Evolutionary conservation across 92 coral and sea anemone genomes (phyloP).

Genomic region (Nematostella vectensis): DNA sequence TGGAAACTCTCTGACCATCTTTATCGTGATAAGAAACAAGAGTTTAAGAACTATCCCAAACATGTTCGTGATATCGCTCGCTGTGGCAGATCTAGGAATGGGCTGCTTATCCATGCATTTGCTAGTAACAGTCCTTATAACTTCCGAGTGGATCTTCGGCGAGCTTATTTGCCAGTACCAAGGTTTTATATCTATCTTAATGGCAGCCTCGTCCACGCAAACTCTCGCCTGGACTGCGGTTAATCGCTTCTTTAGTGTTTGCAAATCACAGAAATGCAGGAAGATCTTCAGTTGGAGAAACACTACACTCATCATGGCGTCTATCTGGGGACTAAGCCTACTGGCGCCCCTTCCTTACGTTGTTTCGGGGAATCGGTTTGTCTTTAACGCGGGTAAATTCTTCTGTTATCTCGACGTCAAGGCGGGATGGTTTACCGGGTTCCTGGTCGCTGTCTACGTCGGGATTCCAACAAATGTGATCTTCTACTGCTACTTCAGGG

Average conservation of each 20-base stretch:
- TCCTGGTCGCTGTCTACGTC: slow-evolving; percentile 18
- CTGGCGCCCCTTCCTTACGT: slow-evolving; percentile 47
- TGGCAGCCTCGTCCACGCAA: slow-evolving; percentile 50
- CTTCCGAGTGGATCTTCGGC: slow-evolving; percentile 54
- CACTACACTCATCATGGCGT: slow-evolving; percentile 18
- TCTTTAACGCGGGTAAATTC: slow-evolving; percentile 48
- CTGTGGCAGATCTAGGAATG: slow-evolving; percentile 44
- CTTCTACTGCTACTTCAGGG: slow-evolving; percentile 36
- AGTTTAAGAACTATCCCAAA: slow-evolving; percentile 27
- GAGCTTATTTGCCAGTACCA: slow-evolving; percentile 42
- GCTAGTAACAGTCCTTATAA: slow-evolving; percentile 16
- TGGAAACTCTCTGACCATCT: slow-evolving; percentile 39
- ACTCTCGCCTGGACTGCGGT: slow-evolving; percentile 51
- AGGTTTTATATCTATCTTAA: slow-evolving; percentile 26
- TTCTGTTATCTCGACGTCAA: slow-evolving; percentile 48
- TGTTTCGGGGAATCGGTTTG: slow-evolving; percentile 29
- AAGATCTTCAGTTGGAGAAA: slow-evolving; percentile 17
- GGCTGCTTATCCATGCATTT: slow-evolving; percentile 30
- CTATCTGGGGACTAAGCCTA: slow-evolving; percentile 26
- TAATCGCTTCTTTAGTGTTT: slow-evolving; percentile 44
- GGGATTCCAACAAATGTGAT: slow-evolving; percentile 33
- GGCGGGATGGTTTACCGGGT: slow-evolving; percentile 29
- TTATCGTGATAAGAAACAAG: slow-evolving; percentile 12
- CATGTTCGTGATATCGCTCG: slow-evolving; percentile 43
- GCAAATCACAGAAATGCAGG: slow-evolving; percentile 19